Evolutionary conservation across 2,888 invertebrate species (phyloP).

Genomic region (Micropterix aruncella): DNA sequence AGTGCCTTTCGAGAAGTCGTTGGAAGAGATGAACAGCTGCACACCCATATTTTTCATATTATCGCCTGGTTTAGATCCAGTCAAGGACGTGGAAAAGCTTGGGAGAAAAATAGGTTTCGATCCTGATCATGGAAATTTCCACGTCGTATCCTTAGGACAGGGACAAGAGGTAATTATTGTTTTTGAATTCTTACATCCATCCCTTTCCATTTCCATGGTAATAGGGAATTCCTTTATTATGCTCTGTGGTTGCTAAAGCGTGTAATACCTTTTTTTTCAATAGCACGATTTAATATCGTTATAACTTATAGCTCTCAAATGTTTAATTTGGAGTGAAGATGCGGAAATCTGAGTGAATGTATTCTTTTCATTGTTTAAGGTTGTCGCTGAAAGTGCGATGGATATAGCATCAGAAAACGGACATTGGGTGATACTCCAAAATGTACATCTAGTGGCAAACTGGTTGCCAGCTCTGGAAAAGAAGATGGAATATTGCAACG

Average conservation of each 20-base stretch:
- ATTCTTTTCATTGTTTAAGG: no score
- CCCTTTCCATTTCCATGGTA: no score
- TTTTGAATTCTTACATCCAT: no score
- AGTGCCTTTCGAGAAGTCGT: constrained; percentile 74
- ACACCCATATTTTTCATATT: constrained; percentile 90
- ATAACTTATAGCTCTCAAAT: no score
- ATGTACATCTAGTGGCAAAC: constrained; percentile 79
- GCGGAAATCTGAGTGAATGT: no score
- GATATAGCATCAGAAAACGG: constrained; percentile 59
- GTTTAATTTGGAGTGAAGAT: no score
- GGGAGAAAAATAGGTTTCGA: constrained; percentile 72
- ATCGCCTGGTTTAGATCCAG: constrained; percentile 87
- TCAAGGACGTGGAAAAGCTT: constrained; percentile 83
- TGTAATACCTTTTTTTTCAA: no score
- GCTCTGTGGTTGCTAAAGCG: no score
- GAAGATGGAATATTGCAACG: constrained; percentile 71
- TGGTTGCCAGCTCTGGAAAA: constrained; percentile 87
- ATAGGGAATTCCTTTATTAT: no score
- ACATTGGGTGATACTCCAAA: constrained; percentile 90
- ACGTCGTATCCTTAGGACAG: constrained; percentile 88
- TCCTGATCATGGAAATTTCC: constrained; percentile 68
- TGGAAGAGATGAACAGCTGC: constrained; percentile 66
- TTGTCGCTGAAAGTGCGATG: constrained; percentile 82
- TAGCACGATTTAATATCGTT: no score
- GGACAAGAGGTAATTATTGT: constrained; percentile 76